A percentile compares a stretch with the other conserved stretches of the same genome.
Conservation (phyloP, 2,113 vertebrate species). For the Pristiophorus japonicus region DNA sequence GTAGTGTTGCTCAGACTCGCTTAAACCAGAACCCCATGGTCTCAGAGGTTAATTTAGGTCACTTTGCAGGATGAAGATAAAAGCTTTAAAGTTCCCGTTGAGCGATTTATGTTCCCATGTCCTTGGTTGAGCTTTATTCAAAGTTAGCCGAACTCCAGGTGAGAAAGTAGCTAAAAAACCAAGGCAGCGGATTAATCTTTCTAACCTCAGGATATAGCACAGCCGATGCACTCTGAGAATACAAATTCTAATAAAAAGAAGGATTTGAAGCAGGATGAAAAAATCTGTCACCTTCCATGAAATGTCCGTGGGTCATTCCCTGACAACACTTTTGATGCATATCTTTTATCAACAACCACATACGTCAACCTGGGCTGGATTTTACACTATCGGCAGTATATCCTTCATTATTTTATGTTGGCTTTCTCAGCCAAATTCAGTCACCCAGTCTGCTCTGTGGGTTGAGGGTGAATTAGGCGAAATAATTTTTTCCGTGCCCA, state of each 20-base stretch:
- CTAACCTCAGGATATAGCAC: neutral
- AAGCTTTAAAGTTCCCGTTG: slow-evolving; percentile 46
- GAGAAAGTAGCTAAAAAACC: slow-evolving; percentile 42
- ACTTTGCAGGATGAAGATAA: slow-evolving; percentile 42
- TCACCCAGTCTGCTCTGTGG: too few relatives aligned
- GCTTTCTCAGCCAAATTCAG: neutral
- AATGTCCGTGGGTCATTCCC: neutral
- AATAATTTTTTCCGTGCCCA: neutral
- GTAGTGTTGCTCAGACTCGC: slow-evolving; percentile 36
- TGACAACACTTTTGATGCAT: neutral
- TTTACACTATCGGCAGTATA: neutral
- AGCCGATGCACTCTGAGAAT: neutral
- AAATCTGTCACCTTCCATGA: neutral
- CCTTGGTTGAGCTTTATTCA: slow-evolving; percentile 52
- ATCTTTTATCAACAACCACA: neutral
- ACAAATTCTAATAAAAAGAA: neutral
- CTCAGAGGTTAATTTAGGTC: slow-evolving; percentile 39
- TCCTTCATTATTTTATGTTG: neutral
- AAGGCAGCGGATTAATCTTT: slow-evolving; percentile 46
- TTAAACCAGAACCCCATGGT: slow-evolving; percentile 39
- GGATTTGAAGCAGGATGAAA: neutral
- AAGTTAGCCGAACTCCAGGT: slow-evolving; percentile 47
- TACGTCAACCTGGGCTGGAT: neutral
- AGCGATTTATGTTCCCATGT: slow-evolving; percentile 42
- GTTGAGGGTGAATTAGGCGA: neutral